Evolutionary conservation across 2,113 vertebrate genomes (phyloP).

Genomic region (Heloderma charlesbogerti): DNA sequence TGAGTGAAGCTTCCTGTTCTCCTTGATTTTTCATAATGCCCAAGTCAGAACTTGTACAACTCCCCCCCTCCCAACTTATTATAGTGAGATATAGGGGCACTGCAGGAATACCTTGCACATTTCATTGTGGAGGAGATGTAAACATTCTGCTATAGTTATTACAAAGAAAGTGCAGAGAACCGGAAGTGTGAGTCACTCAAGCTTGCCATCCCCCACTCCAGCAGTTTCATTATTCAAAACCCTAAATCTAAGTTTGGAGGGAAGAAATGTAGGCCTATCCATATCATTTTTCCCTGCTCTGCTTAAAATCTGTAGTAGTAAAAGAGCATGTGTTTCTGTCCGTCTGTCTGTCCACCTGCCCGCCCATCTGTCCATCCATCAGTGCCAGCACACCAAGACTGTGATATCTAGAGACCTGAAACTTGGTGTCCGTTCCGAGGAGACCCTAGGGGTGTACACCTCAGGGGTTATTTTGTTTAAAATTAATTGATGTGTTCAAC

Average conservation of each 20-base stretch:
- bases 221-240: no score
- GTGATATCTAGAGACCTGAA: no score
- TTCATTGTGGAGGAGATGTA: background rate
- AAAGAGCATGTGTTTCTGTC: no score
- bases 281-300: background rate
- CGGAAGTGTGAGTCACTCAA: background rate
- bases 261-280: background rate
- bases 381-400: no score
- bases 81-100: background rate
- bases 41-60: background rate
- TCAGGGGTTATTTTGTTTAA: no score
- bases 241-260: background rate
- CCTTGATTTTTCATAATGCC: background rate
- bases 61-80: background rate
- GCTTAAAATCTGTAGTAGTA: background rate
- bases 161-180: background rate
- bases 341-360: no score
- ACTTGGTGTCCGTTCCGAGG: no score
- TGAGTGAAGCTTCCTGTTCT: background rate
- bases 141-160: background rate
- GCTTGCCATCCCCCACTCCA: no score
- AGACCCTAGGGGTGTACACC: no score
- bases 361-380: no score
- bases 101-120: background rate
- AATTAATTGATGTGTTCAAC: no score